Evolutionary conservation across 2,113 vertebrate species (phyloP), one percentile per base, ranked within the genome.

Genomic region (Sprattus sprattus): DNA sequence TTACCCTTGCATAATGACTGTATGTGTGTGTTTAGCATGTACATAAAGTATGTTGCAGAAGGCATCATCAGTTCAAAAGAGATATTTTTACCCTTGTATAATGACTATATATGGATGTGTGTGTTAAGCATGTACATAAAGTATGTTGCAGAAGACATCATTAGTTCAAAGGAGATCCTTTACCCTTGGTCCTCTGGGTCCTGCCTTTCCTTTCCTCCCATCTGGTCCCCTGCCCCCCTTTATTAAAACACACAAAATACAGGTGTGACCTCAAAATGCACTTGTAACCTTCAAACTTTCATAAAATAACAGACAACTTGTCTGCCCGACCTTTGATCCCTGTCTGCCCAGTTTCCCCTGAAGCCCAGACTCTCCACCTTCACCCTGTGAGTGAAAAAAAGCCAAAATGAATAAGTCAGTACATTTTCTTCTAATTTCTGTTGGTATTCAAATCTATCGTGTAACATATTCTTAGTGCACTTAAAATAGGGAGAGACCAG

Each of bases 141-240:
- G 54, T 4, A 57, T 57, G 18, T 57, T 71, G 1, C 10, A 71
- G 57, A 71, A 18, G 16, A 18, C 5, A 57, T 5, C 54, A 57
- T 57, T 15, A 57, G 18, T 6, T 49, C 47, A 49, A 82, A 9
- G 39, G 18, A 81, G 1, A 18, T 45, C 1, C 39, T 52, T 39
- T 8, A n/a, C n/a, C 96, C 94, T 93, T 71, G 90, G 92, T 85
- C 97, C 97, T 89, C 94, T 94, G 0, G 90, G 86, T 90, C 97
- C 97, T 67, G 91, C 89, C 39, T 86, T 90, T 82, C 97, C 96
- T 16, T 86, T 92, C 0, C 86, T 93, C 83, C 96, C 96, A 28
- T 96, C 95, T 0, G 91, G 85, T 91, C 97, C 97, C 87, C 93
- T 94, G 86, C 90, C 92, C 20, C 97, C 97, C 97, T 98, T 93